phyloP scores from a whole-genome alignment of 2,888 invertebrate genomes.

The Sepiola atlantica region DNA sequence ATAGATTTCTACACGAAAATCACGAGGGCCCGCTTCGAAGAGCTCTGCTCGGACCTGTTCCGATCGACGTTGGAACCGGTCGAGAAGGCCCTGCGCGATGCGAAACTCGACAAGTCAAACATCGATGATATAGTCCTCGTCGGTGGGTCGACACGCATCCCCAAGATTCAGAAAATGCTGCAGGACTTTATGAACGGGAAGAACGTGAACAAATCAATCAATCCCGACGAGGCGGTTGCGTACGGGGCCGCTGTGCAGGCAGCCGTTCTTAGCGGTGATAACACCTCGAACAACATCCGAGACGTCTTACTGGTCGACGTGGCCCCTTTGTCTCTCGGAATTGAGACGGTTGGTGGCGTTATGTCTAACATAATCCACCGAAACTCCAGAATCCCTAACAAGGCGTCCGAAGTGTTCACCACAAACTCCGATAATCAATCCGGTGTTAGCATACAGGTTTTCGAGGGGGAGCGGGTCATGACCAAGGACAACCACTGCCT shows the following conservation, averaged over 20 bases:
- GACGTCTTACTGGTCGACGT: constrained; percentile 87
- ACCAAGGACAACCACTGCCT: constrained; percentile 89
- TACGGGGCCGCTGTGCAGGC: constrained; percentile 76
- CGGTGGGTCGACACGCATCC: constrained; percentile 96
- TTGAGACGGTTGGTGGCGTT: constrained; percentile 78
- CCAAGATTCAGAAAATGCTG: constrained; percentile 94
- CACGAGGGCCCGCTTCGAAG: constrained; percentile 75
- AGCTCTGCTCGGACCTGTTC: constrained; percentile 94
- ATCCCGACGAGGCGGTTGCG: constrained; percentile 98
- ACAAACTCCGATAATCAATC: constrained; percentile 92
- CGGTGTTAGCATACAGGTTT: constrained; percentile 78
- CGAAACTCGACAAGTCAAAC: constrained; percentile 88
- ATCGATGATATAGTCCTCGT: constrained; percentile 83
- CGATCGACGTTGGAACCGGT: constrained; percentile 95
- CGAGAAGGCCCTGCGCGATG: constrained; percentile 93
- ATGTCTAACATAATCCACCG: constrained; percentile 66
- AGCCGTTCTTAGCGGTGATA: constrained; percentile 53
- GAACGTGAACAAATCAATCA: constrained; percentile 96
- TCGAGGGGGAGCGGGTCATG: constrained; percentile 95
- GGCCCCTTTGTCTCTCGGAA: constrained; percentile 74
- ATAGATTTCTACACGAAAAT: constrained; percentile 96
- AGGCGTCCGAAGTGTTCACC: constrained; percentile 79
- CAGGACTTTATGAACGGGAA: constrained; percentile 81
- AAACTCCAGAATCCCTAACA: constrained; percentile 72
- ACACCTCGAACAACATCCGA: constrained; percentile 82